Base-by-base conservation (phyloP, 2,797 vertebrate genomes). In the Ispidina lecontei region DNA sequence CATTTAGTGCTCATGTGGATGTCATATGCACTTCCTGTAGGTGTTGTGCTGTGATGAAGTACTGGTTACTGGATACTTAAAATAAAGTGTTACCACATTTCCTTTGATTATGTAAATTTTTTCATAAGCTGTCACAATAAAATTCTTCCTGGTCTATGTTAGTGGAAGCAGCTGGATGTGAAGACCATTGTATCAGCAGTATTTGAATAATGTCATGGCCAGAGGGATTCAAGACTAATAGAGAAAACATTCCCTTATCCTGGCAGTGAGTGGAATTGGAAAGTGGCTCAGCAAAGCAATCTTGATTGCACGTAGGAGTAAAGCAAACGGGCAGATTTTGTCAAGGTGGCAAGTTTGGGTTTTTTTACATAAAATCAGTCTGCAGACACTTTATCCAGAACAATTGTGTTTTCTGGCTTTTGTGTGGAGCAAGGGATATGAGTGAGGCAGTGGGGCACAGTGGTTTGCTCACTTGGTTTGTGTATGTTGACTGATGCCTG, bases 51-150 rank as follows among this genome's bases (percentile, higher is more conserved):
- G 3, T 72, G 59, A 85, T 82, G 90, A 91, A 91, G 71, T 43
- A 60, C 43, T 91, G 25, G 29, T 95, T 82, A 67, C 69, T 85
- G 89, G 78, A 78, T 44, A 78, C 41, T 91, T 55, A 64, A 85
- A 87, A 75, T 83, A 96, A 96, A 88, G 54, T 80, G 64, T 74
- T 82, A 54, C n/a, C 51, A 86, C 41, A 56, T 95, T 94, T 95
- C 43, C 51, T 88, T 90, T 92, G 65, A 82, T 87, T 90, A 78
- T 63, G 59, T 49, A 37, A 26, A 12, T 68, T 91, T 84, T 75
- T 91, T 92, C 89, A 63, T 70, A 86, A 84, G 37, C 31, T 93
- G 54, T 87, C 80, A 82, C 46, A 84, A 63, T 85, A 58, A 95
- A 94, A 93, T 79, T 67, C 31, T 80, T 75, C 46, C 67, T 77